Percentiles rank a stretch among this genome's conserved stretches.
Conservation (phyloP, 1,140 invertebrate genomes). For the Araneus ventricosus region DNA sequence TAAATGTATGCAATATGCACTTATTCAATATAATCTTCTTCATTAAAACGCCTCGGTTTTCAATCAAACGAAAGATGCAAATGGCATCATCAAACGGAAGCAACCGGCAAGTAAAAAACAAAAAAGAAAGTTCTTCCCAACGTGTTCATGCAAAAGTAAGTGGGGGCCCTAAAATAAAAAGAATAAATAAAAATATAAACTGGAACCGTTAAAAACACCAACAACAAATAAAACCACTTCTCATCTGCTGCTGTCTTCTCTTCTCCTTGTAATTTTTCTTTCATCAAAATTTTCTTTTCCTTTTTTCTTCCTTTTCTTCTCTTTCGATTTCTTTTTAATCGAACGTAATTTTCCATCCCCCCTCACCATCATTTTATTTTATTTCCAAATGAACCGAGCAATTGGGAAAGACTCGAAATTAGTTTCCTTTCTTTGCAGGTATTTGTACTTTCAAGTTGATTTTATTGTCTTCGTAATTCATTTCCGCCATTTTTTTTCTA, state of each 20-base stretch:
- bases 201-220: background rate
- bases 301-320: background rate
- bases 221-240: background rate
- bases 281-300: background rate
- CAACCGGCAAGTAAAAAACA: background rate
- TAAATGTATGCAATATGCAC: constrained; percentile 24
- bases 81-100: constrained; percentile 1
- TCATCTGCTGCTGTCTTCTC: constrained; percentile 4
- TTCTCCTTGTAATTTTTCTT: constrained; percentile 16
- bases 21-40: constrained; percentile 35
- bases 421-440: constrained; percentile 28
- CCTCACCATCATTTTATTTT: background rate
- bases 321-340: constrained; percentile 40
- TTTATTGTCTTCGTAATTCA: constrained; percentile 37
- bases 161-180: background rate
- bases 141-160: constrained; percentile 26
- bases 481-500: background rate
- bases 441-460: constrained; percentile 34
- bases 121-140: background rate
- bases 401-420: constrained; percentile 24
- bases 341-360: constrained; percentile 13
- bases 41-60: constrained; percentile 25
- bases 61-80: constrained; percentile 32
- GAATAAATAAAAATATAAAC: constrained; percentile 1
- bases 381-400: constrained; percentile 36